Percentiles rank a stretch among this genome's conserved stretches.
Evolutionary conservation across 2,113 vertebrate genomes (phyloP).

Genomic region (Hiodon alosoides): DNA sequence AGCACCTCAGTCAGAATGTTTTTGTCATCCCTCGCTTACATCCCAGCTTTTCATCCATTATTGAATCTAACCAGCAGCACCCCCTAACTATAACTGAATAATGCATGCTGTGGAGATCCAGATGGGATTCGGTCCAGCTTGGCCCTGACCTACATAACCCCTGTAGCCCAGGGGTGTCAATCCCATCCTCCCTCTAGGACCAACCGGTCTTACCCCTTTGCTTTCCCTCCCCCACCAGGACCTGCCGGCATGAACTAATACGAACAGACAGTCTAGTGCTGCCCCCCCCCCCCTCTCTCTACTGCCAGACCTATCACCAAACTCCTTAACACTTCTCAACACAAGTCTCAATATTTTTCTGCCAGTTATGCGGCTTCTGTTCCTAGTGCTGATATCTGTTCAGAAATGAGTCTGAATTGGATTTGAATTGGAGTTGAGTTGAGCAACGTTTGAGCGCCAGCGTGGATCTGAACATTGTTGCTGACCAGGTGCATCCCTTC

Average conservation of each 20-base stretch:
- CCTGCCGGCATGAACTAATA: slow-evolving; percentile 32
- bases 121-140: slow-evolving; percentile 49
- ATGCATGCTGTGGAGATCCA: slow-evolving; percentile 60
- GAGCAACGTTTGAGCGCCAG: too few species aligned
- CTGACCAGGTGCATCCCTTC: too few species aligned
- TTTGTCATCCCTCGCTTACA: slow-evolving; percentile 53
- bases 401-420: too few species aligned
- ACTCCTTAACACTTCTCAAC: slow-evolving; percentile 39
- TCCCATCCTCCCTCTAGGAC: slow-evolving; percentile 35
- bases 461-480: slow-evolving; percentile 36
- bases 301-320: slow-evolving; percentile 47
- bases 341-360: too few species aligned
- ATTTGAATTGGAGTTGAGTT: too few species aligned
- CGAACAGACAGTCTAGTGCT: slow-evolving; percentile 31
- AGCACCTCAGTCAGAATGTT: slow-evolving; percentile 13
- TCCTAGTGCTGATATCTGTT: too few species aligned
- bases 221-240: not conserved
- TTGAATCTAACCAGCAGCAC: slow-evolving; percentile 53
- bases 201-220: too few species aligned
- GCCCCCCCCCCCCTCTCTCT: slow-evolving; percentile 35
- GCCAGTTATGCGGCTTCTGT: too few species aligned
- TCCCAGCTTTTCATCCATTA: slow-evolving; percentile 60
- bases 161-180: slow-evolving; percentile 55
- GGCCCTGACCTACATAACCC: slow-evolving; percentile 68
- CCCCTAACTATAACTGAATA: slow-evolving; percentile 56